Percentiles rank a stretch among this genome's conserved stretches.
phyloP scores from a whole-genome alignment of 2,113 vertebrate genomes.

The Copsychus sechellarum region DNA sequence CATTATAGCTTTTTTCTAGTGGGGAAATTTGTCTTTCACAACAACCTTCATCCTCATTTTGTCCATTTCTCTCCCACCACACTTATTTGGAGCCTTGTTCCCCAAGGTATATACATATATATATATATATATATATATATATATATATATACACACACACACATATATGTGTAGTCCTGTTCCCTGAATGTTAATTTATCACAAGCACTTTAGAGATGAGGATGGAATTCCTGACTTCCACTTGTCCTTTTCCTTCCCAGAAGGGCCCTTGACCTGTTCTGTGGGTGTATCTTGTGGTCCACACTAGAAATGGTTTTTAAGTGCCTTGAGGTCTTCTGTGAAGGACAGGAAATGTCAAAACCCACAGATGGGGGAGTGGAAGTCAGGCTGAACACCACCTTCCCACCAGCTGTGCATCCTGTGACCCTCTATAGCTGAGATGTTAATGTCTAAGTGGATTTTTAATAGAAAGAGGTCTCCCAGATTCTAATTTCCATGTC shows the following conservation, averaged over 20 bases:
- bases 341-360: neutral
- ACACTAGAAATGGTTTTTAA: neutral
- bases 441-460: conserved; percentile 51
- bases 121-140: too few relatives aligned
- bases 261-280: neutral
- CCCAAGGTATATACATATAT: too few relatives aligned
- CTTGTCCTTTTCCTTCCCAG: neutral
- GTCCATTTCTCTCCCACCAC: neutral
- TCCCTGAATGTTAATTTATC: neutral
- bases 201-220: neutral
- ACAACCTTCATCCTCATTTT: neutral
- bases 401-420: neutral
- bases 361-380: neutral
- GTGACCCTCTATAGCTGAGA: neutral
- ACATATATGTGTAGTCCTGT: neutral
- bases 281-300: neutral
- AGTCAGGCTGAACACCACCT: neutral
- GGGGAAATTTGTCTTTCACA: neutral
- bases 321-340: neutral
- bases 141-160: too few relatives aligned
- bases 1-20: neutral
- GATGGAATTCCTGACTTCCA: neutral
- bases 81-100: neutral
- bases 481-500: conserved; percentile 60
- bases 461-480: conserved; percentile 61